Percentiles rank a stretch among this genome's conserved stretches.
Evolutionary conservation across 2,888 invertebrate species (phyloP).

Genomic region (Galerucella nymphaeae): DNA sequence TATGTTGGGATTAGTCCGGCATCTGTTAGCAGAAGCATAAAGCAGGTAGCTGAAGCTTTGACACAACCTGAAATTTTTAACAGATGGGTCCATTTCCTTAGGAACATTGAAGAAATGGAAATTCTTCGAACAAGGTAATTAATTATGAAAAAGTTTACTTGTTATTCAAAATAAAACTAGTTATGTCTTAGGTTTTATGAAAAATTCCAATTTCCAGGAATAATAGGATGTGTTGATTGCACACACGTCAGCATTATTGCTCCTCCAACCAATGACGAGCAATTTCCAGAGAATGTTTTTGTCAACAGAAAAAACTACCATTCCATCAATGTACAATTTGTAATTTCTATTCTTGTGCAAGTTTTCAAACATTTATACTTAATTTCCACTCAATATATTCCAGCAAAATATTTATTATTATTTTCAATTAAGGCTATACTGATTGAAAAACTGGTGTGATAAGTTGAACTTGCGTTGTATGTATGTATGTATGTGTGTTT

Average conservation of each 20-base stretch:
- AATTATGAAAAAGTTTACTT: background rate
- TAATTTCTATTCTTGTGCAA: background rate
- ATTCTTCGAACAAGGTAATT: background rate
- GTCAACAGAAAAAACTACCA: slow-evolving; percentile 11
- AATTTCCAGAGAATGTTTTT: slow-evolving; percentile 13
- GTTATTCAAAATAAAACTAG: background rate
- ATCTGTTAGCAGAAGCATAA: slow-evolving; percentile 3
- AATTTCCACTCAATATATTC: no score
- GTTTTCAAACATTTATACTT: no score
- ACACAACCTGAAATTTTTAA: slow-evolving; percentile 9
- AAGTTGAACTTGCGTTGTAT: no score
- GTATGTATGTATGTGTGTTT: no score
- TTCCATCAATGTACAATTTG: slow-evolving; percentile 17
- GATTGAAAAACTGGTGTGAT: no score
- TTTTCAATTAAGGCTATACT: no score
- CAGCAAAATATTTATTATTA: no score
- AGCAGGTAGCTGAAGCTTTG: slow-evolving; percentile 5
- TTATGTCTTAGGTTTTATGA: background rate
- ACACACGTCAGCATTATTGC: slow-evolving; percentile 16
- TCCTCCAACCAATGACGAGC: slow-evolving; percentile 3
- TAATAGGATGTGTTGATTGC: slow-evolving; percentile 19
- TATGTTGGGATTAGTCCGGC: slow-evolving; percentile 9
- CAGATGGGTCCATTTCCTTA: slow-evolving; percentile 4
- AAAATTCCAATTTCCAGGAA: background rate
- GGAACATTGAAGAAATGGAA: slow-evolving; percentile 10